These are phyloP conservation scores for Lathamus discolor DNA, from an alignment of 2,113 vertebrate genomes.

Conservation along the genomic window DNA sequence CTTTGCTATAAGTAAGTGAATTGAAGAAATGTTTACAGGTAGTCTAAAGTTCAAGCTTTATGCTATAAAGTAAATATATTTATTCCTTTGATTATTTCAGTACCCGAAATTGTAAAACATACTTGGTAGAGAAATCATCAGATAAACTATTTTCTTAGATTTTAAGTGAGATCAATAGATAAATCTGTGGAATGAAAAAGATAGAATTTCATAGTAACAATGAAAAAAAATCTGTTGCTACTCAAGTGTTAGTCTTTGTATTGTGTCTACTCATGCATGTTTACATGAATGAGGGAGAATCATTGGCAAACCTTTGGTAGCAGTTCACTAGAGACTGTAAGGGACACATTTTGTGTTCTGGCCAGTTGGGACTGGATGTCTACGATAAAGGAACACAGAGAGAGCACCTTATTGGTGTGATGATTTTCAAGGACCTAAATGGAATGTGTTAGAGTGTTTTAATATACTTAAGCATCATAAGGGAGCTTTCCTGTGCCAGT, in stretches of 20 bases:
- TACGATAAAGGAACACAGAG: neutral
- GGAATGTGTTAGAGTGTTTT: neutral
- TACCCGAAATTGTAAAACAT: neutral
- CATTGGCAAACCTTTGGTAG: neutral
- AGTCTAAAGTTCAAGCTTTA: neutral
- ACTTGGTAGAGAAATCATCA: neutral
- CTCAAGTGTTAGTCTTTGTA: neutral
- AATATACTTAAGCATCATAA: neutral
- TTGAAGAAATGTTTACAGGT: neutral
- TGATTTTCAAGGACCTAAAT: neutral
- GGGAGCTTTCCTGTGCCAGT: neutral
- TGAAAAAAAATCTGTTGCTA: neutral
- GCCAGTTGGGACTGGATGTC: neutral
- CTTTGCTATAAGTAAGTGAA: neutral
- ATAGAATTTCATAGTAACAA: neutral
- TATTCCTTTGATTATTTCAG: neutral
- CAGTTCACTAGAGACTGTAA: neutral
- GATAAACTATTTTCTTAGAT: neutral
- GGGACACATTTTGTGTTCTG: neutral
- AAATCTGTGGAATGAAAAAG: neutral
- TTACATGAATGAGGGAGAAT: neutral
- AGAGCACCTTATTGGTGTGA: neutral
- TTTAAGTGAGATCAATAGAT: neutral
- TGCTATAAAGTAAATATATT: neutral
- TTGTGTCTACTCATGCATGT: neutral